Percentiles rank a stretch among this genome's conserved stretches.
Evolutionary conservation across 2,113 vertebrate species (phyloP).

Genomic region (Phoxinus phoxinus): DNA sequence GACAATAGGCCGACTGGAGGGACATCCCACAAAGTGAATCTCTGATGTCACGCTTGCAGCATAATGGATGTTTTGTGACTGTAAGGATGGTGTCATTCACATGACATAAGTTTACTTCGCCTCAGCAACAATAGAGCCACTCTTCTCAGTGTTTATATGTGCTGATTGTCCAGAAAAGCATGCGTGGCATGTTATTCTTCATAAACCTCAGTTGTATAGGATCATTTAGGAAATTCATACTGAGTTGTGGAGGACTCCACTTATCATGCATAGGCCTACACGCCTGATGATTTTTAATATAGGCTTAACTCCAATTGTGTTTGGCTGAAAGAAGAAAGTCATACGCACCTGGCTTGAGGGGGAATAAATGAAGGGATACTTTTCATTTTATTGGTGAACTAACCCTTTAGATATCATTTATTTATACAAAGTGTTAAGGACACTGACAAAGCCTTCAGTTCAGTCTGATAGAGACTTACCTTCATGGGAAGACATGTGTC

Average conservation of each 20-base stretch:
- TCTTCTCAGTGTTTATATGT: slow-evolving; percentile 10
- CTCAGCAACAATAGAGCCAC: slow-evolving; percentile 41
- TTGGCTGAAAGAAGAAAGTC: too few relatives aligned
- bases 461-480: too few relatives aligned
- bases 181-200: neutral
- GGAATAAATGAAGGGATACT: too few relatives aligned
- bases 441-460: too few relatives aligned
- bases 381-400: too few relatives aligned
- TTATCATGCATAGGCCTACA: too few relatives aligned
- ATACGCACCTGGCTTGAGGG: too few relatives aligned
- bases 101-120: slow-evolving; percentile 47
- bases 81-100: slow-evolving; percentile 55
- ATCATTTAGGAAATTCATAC: neutral
- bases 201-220: neutral
- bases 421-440: too few relatives aligned
- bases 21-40: slow-evolving; percentile 26
- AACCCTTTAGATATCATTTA: too few relatives aligned
- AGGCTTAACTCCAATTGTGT: too few relatives aligned
- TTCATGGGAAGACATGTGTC: too few relatives aligned
- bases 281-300: too few relatives aligned
- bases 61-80: slow-evolving; percentile 56
- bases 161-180: neutral
- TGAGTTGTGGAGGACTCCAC: neutral
- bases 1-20: slow-evolving; percentile 67
- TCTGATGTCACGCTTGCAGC: slow-evolving; percentile 47